Percentiles rank a stretch among this genome's conserved stretches.
phyloP scores from a whole-genome alignment of 2,797 vertebrate species.

The Clarias laeviceps region DNA sequence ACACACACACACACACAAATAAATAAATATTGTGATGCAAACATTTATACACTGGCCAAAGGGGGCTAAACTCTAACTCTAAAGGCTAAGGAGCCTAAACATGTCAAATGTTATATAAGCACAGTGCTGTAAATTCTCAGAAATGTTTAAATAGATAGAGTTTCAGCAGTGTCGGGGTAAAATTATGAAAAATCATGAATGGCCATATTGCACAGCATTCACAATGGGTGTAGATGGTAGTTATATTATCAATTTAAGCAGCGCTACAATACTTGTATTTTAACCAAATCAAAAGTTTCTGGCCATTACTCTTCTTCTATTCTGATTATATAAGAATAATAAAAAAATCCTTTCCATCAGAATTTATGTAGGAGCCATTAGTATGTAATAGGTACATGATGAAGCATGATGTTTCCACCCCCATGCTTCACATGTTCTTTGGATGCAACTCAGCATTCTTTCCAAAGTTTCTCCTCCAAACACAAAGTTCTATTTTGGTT shows the following conservation, averaged over 20 bases:
- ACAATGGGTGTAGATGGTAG: neutral
- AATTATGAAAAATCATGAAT: neutral
- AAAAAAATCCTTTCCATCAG: no score
- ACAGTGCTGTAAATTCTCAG: conserved; percentile 20
- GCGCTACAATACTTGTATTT: neutral
- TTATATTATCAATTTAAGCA: neutral
- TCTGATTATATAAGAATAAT: neutral
- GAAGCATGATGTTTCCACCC: no score
- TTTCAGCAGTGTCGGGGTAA: neutral
- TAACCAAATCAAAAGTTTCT: neutral
- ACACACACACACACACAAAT: conserved; percentile 14
- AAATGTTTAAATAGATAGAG: neutral
- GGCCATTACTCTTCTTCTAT: neutral
- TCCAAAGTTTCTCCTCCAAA: no score
- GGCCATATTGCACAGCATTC: neutral
- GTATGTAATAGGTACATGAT: no score
- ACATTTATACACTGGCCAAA: conserved; percentile 37
- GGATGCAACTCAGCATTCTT: no score
- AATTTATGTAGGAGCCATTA: no score
- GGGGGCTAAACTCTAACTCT: conserved; percentile 46
- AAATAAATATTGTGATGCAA: neutral
- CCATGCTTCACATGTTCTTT: no score
- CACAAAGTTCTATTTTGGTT: no score
- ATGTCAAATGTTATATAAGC: conserved; percentile 42
- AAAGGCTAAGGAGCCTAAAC: conserved; percentile 37